Conservation (phyloP, 2,888 invertebrate species). For the Labia minor region DNA sequence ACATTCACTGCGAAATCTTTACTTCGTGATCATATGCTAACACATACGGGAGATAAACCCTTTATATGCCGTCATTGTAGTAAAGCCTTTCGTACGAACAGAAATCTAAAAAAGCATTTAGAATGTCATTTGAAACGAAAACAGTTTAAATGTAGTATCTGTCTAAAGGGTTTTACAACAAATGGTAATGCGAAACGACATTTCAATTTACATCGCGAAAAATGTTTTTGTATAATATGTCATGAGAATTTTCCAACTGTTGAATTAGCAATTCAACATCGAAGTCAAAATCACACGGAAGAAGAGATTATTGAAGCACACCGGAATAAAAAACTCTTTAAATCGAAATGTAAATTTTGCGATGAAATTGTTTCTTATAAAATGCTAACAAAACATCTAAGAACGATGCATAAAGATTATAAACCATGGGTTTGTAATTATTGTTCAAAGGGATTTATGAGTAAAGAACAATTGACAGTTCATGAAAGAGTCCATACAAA, state of each 20-base stretch:
- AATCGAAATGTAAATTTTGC: slow-evolving; percentile 2
- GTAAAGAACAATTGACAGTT: background rate
- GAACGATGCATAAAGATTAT: background rate
- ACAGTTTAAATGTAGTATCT: background rate
- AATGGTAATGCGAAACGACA: background rate
- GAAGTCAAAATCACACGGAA: background rate
- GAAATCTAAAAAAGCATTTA: background rate
- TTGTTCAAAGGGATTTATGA: background rate
- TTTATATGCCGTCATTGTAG: background rate
- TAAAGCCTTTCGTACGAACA: background rate
- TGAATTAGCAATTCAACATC: background rate
- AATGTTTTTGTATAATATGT: background rate
- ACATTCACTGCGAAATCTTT: background rate
- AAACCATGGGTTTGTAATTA: background rate
- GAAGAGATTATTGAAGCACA: background rate
- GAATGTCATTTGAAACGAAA: background rate
- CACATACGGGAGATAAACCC: background rate
- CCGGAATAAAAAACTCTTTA: background rate
- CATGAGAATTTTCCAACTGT: background rate
- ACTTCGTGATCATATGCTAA: background rate
- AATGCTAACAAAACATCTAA: background rate
- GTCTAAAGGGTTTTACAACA: background rate
- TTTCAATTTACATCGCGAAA: background rate
- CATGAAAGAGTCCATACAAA: background rate
- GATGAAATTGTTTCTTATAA: background rate